A percentile compares a stretch with the other conserved stretches of the same genome.
Evolutionary conservation across 2,113 vertebrate genomes (phyloP).

Genomic region (Istiophorus platypterus): DNA sequence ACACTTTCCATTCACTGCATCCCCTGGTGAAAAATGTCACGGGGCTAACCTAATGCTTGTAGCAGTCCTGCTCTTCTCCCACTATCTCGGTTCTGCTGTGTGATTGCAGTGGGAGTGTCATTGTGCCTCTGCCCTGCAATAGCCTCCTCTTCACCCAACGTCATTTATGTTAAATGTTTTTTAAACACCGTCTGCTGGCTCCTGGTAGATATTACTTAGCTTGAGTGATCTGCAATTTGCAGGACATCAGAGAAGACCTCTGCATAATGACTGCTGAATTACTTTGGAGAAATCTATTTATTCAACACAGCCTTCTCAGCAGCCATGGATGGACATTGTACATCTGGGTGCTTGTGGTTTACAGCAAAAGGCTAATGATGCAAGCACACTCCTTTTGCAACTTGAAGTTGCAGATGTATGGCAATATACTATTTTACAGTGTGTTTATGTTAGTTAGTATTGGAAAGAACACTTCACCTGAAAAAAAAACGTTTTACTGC

Average conservation of each 20-base stretch:
- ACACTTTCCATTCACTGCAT: constrained; percentile 20
- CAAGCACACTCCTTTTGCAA: not conserved
- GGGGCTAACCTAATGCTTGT: constrained; percentile 1
- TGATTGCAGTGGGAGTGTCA: constrained; percentile 26
- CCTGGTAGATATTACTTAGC: constrained; percentile 55
- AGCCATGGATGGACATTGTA: not conserved
- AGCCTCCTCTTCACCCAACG: constrained; percentile 48
- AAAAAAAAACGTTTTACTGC: not conserved
- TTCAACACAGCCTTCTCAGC: constrained; percentile 42
- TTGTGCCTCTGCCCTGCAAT: constrained; percentile 22
- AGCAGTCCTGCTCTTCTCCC: not conserved
- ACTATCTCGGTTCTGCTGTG: not conserved
- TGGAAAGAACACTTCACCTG: not conserved
- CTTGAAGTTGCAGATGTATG: not conserved
- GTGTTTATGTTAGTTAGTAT: not conserved
- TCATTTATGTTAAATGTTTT: constrained; percentile 70
- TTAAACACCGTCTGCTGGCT: constrained; percentile 58
- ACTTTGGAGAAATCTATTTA: constrained; percentile 61
- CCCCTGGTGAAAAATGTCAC: constrained; percentile 38
- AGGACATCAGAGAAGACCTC: constrained; percentile 51
- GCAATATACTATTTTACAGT: too few species aligned
- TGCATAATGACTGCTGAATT: constrained; percentile 72
- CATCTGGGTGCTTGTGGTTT: constrained; percentile 11
- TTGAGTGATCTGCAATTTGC: constrained; percentile 67
- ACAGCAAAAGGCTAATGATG: constrained; percentile 2